Percentiles rank a stretch among this genome's conserved stretches.
phyloP scores from a whole-genome alignment of 2,888 invertebrate species.

The Athrips mouffetella region DNA sequence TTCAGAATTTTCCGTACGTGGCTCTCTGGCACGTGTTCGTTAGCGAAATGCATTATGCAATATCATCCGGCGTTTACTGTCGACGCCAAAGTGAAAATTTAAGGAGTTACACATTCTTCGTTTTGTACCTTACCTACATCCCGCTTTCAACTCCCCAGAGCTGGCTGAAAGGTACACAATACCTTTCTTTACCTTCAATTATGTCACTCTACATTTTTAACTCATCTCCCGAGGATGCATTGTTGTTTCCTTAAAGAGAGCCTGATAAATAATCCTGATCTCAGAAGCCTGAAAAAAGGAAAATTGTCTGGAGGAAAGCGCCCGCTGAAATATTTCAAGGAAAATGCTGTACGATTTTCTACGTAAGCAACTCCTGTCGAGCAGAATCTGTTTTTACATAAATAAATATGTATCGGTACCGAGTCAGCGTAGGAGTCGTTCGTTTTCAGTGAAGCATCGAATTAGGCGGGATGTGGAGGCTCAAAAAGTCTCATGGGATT shows the following conservation, averaged over 20 bases:
- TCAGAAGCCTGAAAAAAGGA: not conserved
- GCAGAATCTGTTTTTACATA: constrained; percentile 4
- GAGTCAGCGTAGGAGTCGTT: not conserved
- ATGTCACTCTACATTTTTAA: constrained; percentile 8
- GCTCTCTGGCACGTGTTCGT: constrained; percentile 59
- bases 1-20: constrained; percentile 48
- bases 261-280: not conserved
- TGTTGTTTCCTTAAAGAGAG: not conserved
- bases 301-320: not conserved
- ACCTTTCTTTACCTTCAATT: constrained; percentile 12
- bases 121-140: constrained; percentile 17
- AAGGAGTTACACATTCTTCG: constrained; percentile 40
- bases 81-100: constrained; percentile 51
- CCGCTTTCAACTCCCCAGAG: not conserved
- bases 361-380: not conserved
- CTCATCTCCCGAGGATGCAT: not conserved
- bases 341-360: constrained; percentile 1
- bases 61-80: constrained; percentile 36
- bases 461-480: constrained; percentile 2
- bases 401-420: constrained; percentile 4
- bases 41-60: constrained; percentile 72
- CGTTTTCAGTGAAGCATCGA: constrained; percentile 2
- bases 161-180: constrained; percentile 13
- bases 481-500: constrained; percentile 22
- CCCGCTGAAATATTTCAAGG: not conserved